Evolutionary conservation across 2,888 invertebrate species (phyloP).

Genomic region (Acrobasis consociella): DNA sequence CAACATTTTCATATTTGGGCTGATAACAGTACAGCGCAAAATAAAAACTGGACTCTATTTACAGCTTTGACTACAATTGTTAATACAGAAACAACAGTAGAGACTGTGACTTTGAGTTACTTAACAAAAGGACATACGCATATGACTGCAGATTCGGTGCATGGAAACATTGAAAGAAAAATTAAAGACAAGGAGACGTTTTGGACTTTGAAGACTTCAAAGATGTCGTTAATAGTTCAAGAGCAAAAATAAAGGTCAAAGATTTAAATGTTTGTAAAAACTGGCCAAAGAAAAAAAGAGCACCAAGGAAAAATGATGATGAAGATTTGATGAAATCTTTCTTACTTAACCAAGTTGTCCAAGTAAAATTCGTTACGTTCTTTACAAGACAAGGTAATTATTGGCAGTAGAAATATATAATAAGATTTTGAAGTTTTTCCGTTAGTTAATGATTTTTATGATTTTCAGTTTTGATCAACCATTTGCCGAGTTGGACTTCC

Average conservation of each 20-base stretch:
- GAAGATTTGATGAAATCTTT: slow-evolving; percentile 27
- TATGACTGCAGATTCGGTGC: slow-evolving; percentile 27
- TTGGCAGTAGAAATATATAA: not conserved
- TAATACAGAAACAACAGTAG: slow-evolving; percentile 19
- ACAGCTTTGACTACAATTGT: slow-evolving; percentile 10
- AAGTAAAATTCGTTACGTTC: slow-evolving; percentile 24
- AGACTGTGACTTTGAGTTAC: slow-evolving; percentile 23
- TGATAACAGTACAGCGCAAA: slow-evolving; percentile 28
- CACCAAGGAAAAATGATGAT: slow-evolving; percentile 22
- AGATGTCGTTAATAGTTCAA: slow-evolving; percentile 10
- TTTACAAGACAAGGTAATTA: slow-evolving; percentile 23
- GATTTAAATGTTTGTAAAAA: slow-evolving; percentile 13
- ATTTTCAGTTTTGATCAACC: slow-evolving; percentile 26
- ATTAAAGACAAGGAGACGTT: slow-evolving; percentile 24
- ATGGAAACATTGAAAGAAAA: slow-evolving; percentile 26
- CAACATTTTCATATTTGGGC: slow-evolving; percentile 28
- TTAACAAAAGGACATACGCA: slow-evolving; percentile 26
- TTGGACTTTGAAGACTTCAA: slow-evolving; percentile 26
- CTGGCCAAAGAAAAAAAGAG: slow-evolving; percentile 24
- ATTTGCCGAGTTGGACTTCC: slow-evolving; percentile 26
- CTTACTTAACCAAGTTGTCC: slow-evolving; percentile 25
- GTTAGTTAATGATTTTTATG: slow-evolving; percentile 6
- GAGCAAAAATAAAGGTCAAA: too few species aligned
- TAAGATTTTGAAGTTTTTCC: not conserved
- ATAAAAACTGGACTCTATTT: slow-evolving; percentile 27